Evolutionary conservation across 2,113 vertebrate genomes (phyloP), one percentile per base, ranked within the genome.

Genomic region (Perca schrenkii): DNA sequence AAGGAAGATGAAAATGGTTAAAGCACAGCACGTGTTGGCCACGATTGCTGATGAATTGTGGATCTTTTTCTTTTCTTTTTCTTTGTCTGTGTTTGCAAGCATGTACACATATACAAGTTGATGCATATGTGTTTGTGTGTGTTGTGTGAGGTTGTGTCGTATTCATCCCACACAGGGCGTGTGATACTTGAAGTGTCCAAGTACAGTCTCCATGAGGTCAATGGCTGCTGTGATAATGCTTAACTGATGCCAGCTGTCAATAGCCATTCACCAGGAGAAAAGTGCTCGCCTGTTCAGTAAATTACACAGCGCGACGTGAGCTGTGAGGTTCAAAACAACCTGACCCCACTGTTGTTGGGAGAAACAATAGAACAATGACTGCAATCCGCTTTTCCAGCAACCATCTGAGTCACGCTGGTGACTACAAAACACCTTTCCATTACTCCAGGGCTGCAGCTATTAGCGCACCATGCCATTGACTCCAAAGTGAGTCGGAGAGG

Each of bases 361-460:
- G 85, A 93, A 93, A 94, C 93, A 91, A 94, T 92, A 86, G 88
- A 93, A 95, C 93, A 93, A 94, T 92, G 89, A 91, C 90, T 86
- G 90, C 91, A 93, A 93, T 95, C 93, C 93, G 91, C 92, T 87
- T 85, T 89, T 92, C 83, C 87, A 72, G 77, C 90, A 68, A 76
- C 90, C 90, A 84, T 88, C 85, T 90, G 91, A 89, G 88, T 93
- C 88, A 81, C 58, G 79, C 86, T 86, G 88, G 87, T 78, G 89
- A 90, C 90, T 86, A 86, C 85, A 91, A 92, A 91, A 91, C 82
- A 72, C 90, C 90, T 91, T 90, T 90, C 92, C 89, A 90, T 92
- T 92, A 89, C 89, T 85, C 81, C 83, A 76, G 70, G 72, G 86
- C 72, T 73, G 67, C 70, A 64, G 82, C 92, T 90, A 92, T 94